A percentile compares a stretch with the other conserved stretches of the same genome.
Conservation (phyloP, 2,113 vertebrate species). For the Emberiza fucata region DNA sequence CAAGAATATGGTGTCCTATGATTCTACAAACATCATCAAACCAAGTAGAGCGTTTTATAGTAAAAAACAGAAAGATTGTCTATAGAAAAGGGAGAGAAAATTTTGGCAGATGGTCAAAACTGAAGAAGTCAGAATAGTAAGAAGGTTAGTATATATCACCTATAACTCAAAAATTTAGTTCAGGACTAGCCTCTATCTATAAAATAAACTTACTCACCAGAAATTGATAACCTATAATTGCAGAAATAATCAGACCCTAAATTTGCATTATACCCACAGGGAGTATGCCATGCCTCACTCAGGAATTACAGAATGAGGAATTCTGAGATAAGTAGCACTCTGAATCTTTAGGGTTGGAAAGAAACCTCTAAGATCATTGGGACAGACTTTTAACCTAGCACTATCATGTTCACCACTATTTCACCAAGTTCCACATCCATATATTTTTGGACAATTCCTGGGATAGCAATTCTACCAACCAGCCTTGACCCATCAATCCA, state of each 20-base stretch:
- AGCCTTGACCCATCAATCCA: neutral
- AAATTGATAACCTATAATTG: neutral
- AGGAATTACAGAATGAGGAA: neutral
- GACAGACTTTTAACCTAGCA: neutral
- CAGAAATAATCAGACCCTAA: neutral
- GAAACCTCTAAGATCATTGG: neutral
- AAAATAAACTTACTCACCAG: neutral
- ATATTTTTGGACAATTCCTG: fast-evolving
- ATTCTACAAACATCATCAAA: neutral
- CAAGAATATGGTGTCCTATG: neutral
- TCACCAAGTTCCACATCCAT: neutral
- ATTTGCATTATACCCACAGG: neutral
- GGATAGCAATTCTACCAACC: neutral
- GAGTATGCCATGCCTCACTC: neutral
- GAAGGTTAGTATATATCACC: neutral
- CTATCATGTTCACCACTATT: neutral
- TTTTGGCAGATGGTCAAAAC: neutral
- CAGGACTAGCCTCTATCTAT: neutral
- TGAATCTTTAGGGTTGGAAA: neutral
- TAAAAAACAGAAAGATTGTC: neutral
- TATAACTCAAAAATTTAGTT: neutral
- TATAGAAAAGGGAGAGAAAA: neutral
- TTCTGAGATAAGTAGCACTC: neutral
- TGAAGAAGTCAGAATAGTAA: neutral
- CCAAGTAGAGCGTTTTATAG: neutral